Percentiles rank a stretch among this genome's conserved stretches.
Evolutionary conservation across 2,797 vertebrate genomes (phyloP).

Genomic region (Tapirus indicus): DNA sequence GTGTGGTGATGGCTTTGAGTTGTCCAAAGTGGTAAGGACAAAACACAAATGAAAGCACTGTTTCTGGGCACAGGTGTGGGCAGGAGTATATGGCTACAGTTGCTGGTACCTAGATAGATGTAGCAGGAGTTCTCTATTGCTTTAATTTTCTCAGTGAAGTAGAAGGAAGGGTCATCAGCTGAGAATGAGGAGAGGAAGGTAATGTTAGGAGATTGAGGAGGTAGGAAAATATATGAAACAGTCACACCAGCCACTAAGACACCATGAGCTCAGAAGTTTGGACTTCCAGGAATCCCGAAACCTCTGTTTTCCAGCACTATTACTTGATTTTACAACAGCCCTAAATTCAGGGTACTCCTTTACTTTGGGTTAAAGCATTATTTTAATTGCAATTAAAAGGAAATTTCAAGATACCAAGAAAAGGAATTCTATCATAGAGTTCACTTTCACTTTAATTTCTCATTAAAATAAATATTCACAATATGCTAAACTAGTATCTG

Average conservation of each 20-base stretch:
- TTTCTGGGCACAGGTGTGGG: neutral
- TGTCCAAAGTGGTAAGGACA: neutral
- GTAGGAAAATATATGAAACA: neutral
- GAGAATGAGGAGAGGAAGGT: neutral
- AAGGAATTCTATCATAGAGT: neutral
- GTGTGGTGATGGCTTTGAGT: neutral
- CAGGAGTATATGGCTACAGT: accelerated
- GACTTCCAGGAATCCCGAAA: neutral
- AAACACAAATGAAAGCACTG: accelerated
- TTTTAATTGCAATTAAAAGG: constrained; percentile 14
- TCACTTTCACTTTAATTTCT: neutral
- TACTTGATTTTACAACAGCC: neutral
- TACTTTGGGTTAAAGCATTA: neutral
- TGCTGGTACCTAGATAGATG: too few species aligned
- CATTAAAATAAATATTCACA: neutral
- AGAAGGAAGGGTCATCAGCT: neutral
- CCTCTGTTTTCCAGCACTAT: neutral
- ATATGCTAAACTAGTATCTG: neutral
- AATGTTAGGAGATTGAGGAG: neutral
- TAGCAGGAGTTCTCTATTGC: accelerated
- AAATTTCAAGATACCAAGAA: neutral
- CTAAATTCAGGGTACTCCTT: neutral
- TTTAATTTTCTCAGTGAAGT: neutral
- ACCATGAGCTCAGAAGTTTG: neutral
- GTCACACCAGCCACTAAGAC: neutral